Evolutionary conservation across 2,113 vertebrate species (phyloP).

Genomic region (Donacobius atricapilla): DNA sequence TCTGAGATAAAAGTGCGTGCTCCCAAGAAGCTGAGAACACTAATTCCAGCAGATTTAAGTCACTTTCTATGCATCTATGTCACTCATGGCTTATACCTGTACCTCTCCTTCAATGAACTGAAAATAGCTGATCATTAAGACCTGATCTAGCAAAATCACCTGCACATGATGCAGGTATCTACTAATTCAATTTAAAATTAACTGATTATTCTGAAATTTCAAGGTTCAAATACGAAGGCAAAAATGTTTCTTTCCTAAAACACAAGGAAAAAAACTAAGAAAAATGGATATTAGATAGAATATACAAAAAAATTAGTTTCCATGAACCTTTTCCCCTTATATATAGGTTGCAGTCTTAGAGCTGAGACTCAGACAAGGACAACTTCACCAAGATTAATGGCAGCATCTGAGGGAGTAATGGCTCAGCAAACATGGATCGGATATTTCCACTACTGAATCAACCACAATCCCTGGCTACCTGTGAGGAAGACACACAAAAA

Average conservation of each 20-base stretch:
- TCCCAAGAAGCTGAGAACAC: neutral
- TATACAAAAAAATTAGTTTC: neutral
- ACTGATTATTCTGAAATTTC: neutral
- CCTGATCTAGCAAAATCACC: neutral
- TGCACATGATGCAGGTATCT: neutral
- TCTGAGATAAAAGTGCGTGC: neutral
- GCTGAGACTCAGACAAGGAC: neutral
- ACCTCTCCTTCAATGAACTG: neutral
- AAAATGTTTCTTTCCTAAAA: neutral
- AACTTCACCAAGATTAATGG: neutral
- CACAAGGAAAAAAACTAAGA: neutral
- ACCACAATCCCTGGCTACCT: neutral
- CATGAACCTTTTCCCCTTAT: neutral
- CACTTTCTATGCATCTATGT: neutral
- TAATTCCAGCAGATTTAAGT: neutral
- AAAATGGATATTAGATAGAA: neutral
- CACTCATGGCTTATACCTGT: neutral
- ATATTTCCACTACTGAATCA: neutral
- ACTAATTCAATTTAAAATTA: neutral
- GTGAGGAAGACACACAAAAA: neutral
- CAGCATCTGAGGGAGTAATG: neutral
- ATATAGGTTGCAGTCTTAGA: neutral
- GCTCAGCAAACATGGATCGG: rapidly evolving
- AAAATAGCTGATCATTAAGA: neutral
- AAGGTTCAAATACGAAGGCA: neutral